Conservation (phyloP, 92 coral and sea anemone species). For the Zoanthus sansibaricus region DNA sequence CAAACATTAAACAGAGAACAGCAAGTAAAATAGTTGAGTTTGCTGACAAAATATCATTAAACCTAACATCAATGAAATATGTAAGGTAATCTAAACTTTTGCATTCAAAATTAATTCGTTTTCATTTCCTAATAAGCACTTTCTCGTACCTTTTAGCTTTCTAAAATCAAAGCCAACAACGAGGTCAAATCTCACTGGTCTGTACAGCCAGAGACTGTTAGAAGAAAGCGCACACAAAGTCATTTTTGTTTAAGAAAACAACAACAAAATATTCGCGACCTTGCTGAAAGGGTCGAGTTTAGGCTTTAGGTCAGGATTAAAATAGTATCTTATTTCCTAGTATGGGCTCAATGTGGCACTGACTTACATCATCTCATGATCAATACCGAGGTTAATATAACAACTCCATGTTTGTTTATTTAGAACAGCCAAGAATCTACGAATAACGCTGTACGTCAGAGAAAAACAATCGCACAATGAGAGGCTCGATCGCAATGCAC, state of each 20-base stretch:
- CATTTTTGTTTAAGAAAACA: neutral
- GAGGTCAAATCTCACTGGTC: conserved; percentile 23
- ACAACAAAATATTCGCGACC: neutral
- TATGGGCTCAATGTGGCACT: neutral
- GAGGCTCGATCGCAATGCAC: conserved; percentile 33
- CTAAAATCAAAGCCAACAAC: conserved; percentile 1
- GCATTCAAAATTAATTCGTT: no score
- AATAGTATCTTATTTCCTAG: neutral
- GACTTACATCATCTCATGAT: conserved; percentile 3
- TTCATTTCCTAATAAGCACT: neutral
- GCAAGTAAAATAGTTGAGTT: no score
- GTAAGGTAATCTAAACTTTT: no score
- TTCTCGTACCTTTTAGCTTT: neutral
- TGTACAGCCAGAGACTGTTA: conserved; percentile 21
- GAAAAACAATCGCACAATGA: neutral
- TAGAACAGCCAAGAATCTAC: conserved; percentile 29
- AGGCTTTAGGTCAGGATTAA: neutral
- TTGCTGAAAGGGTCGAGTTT: no score
- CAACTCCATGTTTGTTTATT: conserved; percentile 38
- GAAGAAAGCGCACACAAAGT: conserved; percentile 36
- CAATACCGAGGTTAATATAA: conserved; percentile 17
- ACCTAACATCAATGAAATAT: no score
- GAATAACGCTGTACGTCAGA: conserved; percentile 16
- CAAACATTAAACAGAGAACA: no score
- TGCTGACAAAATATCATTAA: no score